These are phyloP conservation scores for Solea solea DNA, from an alignment of 2,113 vertebrate species.

Conservation along the genomic window DNA sequence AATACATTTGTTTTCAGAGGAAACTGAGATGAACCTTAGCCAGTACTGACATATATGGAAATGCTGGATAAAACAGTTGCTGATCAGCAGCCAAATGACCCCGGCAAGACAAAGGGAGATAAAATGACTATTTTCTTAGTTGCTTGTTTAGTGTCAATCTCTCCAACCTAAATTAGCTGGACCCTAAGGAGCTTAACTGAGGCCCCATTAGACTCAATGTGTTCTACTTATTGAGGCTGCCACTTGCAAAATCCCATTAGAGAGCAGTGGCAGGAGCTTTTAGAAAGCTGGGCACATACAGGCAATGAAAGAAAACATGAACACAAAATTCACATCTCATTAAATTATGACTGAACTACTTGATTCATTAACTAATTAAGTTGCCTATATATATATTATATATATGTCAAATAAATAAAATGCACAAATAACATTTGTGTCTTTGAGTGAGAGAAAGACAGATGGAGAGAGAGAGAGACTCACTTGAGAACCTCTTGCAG, in stretches of 20 bases:
- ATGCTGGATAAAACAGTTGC: not conserved
- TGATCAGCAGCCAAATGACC: constrained; percentile 1
- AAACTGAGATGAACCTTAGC: no score
- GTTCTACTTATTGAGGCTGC: constrained; percentile 60
- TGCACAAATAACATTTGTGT: no score
- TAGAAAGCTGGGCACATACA: not conserved
- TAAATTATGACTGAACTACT: no score
- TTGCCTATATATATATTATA: no score
- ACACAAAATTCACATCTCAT: not conserved
- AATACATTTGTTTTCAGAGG: no score
- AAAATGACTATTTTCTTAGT: constrained; percentile 59
- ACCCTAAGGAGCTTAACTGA: constrained; percentile 74
- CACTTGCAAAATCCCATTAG: constrained; percentile 73
- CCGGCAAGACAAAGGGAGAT: constrained; percentile 46
- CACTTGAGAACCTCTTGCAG: constrained; percentile 94
- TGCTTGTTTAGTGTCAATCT: constrained; percentile 62
- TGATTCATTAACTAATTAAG: no score
- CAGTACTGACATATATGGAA: no score
- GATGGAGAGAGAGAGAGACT: constrained; percentile 24
- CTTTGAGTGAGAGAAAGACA: not conserved
- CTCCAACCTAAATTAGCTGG: constrained; percentile 65
- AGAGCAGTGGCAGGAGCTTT: constrained; percentile 32
- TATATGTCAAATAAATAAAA: no score
- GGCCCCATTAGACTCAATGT: constrained; percentile 46
- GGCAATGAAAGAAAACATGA: constrained; percentile 1